These are phyloP conservation scores for Rhagoletis pomonella DNA, from an alignment of 1,140 invertebrate genomes.

Conservation along the genomic window DNA sequence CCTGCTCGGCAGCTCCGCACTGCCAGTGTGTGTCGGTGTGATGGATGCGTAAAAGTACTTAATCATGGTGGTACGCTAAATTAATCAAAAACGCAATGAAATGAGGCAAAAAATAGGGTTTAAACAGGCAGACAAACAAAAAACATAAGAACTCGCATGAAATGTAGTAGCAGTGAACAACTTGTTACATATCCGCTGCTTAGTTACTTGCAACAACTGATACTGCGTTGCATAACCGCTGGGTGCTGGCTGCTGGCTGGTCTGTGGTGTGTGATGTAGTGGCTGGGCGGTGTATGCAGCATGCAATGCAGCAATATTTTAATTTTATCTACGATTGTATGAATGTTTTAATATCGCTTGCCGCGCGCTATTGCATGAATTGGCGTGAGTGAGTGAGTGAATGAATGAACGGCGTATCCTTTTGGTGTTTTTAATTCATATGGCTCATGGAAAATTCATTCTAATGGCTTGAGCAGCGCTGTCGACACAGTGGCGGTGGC, in stretches of 20 bases:
- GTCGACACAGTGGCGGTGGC: no score
- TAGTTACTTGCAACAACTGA: slow-evolving; percentile 24
- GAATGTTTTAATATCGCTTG: neutral
- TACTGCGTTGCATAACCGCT: no score
- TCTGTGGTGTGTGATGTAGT: no score
- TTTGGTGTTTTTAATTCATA: slow-evolving; percentile 46
- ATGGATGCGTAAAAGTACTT: slow-evolving; percentile 69
- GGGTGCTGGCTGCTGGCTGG: no score
- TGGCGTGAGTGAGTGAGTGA: neutral
- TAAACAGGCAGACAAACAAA: neutral
- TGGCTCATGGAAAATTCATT: slow-evolving; percentile 53
- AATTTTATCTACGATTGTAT: slow-evolving; percentile 12
- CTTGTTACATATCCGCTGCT: slow-evolving; percentile 2
- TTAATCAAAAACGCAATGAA: slow-evolving; percentile 64
- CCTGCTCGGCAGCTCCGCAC: neutral
- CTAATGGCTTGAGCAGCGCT: slow-evolving; percentile 20
- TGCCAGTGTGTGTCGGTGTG: slow-evolving; percentile 49
- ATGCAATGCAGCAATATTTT: slow-evolving; percentile 48
- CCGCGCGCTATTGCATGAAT: no score
- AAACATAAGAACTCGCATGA: neutral
- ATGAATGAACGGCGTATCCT: slow-evolving; percentile 29
- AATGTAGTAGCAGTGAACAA: slow-evolving; percentile 19
- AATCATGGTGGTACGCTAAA: slow-evolving; percentile 72
- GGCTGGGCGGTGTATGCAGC: neutral
- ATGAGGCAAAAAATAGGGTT: slow-evolving; percentile 1